These are phyloP conservation scores for Bolinopsis microptera DNA, from an alignment of 37 sponge, comb jelly and placozoan species.

Conservation along the genomic window DNA sequence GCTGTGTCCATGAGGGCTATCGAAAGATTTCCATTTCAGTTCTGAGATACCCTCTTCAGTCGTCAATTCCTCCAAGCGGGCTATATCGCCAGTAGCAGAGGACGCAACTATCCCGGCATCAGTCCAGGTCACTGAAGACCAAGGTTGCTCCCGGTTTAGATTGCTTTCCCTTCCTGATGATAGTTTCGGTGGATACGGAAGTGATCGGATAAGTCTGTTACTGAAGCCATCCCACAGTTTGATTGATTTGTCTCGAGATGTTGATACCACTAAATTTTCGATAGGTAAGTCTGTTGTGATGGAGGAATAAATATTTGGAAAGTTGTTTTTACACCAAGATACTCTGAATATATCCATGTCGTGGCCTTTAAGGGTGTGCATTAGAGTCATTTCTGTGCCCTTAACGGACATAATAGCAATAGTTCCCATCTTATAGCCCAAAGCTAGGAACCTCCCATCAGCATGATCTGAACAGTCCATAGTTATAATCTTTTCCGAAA, in stretches of 20 bases:
- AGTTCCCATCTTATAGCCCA: slow-evolving; percentile 19
- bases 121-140: not conserved
- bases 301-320: not conserved
- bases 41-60: slow-evolving; percentile 23
- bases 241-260: slow-evolving; percentile 46
- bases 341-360: slow-evolving; percentile 61
- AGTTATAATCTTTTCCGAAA: slow-evolving; percentile 52
- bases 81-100: not conserved
- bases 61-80: not conserved
- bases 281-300: not conserved
- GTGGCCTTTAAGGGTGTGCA: slow-evolving; percentile 50
- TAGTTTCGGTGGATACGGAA: not conserved
- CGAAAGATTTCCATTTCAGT: slow-evolving; percentile 46
- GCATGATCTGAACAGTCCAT: slow-evolving; percentile 23
- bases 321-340: not conserved
- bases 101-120: not conserved
- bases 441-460: not conserved
- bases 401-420: slow-evolving; percentile 14
- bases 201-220: not conserved
- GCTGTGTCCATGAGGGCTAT: not conserved
- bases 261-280: not conserved
- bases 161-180: not conserved
- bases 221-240: slow-evolving; percentile 31
- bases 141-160: slow-evolving; percentile 41
- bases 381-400: not conserved